These are phyloP conservation scores for Solenodon paradoxus DNA, from an alignment of 2,113 vertebrate species.

Conservation along the genomic window DNA sequence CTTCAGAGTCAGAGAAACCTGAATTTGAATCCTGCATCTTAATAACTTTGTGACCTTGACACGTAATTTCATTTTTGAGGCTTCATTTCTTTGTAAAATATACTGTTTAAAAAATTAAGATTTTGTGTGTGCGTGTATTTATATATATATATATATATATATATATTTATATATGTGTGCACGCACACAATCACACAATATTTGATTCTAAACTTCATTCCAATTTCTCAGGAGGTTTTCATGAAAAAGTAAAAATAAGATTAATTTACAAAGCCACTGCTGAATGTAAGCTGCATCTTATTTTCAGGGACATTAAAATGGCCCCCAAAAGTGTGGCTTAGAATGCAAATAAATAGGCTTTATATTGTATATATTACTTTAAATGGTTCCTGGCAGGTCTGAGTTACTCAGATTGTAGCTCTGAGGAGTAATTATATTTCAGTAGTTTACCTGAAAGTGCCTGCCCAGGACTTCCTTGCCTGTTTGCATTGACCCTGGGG, in stretches of 20 bases:
- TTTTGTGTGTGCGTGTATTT: no score
- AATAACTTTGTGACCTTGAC: background rate
- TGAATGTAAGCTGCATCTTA: no score
- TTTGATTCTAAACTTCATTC: no score
- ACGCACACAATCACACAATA: no score
- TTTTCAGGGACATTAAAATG: no score
- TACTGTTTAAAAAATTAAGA: no score
- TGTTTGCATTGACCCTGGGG: background rate
- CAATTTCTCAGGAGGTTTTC: no score
- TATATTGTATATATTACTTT: background rate
- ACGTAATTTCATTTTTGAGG: background rate
- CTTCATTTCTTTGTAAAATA: background rate
- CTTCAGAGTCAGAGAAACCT: background rate
- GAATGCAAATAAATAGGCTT: background rate
- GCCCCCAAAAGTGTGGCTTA: no score
- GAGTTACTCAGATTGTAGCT: background rate
- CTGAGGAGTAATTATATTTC: background rate
- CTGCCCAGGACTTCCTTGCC: background rate
- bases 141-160: no score
- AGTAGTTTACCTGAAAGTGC: background rate
- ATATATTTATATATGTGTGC: no score
- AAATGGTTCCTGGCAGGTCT: background rate
- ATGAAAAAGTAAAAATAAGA: no score
- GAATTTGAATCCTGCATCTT: background rate
- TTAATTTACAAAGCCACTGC: no score